phyloP scores from a whole-genome alignment of 92 coral and sea anemone genomes.

The Palythoa heliodiscus region DNA sequence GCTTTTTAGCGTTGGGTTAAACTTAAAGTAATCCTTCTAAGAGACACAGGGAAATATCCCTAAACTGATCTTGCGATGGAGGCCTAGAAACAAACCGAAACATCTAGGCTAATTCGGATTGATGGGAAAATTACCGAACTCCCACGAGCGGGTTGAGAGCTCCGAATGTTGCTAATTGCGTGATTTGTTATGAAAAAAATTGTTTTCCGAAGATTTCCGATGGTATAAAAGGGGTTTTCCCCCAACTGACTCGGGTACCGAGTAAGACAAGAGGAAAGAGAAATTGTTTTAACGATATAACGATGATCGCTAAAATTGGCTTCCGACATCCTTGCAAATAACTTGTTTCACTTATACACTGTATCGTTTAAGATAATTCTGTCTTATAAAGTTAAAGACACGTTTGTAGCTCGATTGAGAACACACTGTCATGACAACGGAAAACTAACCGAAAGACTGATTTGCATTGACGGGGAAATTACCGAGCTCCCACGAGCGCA shows the following conservation, averaged over 20 bases:
- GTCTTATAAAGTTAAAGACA: too few relatives aligned
- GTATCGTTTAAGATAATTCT: too few relatives aligned
- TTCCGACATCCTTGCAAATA: too few relatives aligned
- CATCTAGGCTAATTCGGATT: not conserved
- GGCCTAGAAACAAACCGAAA: not conserved
- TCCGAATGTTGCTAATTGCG: not conserved
- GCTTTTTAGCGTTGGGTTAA: too few relatives aligned
- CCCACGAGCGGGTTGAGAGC: not conserved
- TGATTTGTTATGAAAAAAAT: not conserved
- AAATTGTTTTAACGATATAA: too few relatives aligned
- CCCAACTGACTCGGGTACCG: not conserved
- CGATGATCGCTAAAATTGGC: too few relatives aligned
- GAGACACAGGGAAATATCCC: not conserved
- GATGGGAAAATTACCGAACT: conserved; percentile 11
- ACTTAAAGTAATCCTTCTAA: too few relatives aligned
- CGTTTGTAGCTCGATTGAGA: too few relatives aligned
- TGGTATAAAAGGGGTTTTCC: not conserved
- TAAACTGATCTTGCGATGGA: not conserved
- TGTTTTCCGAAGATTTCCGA: not conserved
- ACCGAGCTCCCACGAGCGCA: conserved; percentile 18
- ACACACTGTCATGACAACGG: too few relatives aligned
- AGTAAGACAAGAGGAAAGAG: too few relatives aligned
- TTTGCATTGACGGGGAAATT: not conserved
- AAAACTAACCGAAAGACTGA: too few relatives aligned
- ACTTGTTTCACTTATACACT: too few relatives aligned